Base-by-base conservation (phyloP, 2,113 vertebrate species). In the Odocoileus hemionus region DNA sequence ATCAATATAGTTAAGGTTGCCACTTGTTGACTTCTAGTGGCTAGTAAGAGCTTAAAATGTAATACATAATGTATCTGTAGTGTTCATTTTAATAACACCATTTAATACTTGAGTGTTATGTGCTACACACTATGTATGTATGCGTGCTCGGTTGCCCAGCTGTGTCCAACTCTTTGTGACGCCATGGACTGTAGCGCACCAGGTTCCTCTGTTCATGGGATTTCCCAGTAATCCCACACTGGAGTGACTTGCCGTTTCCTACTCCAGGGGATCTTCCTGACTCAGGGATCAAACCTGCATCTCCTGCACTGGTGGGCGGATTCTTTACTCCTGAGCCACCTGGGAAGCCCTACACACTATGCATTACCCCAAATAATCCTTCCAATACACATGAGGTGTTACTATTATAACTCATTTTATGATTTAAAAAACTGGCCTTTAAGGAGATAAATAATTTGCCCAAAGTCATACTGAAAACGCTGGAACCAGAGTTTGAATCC, bases 1-100 rank as follows among this genome's bases (percentile, higher is more conserved):
- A 80, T 90, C 55, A 83, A 84, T 16, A 74, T 54, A 90, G 60
- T 33, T 74, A 64, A 78, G 36, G 43, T 19, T 95, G 58, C 3
- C 13, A 91, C 54, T 80, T 93, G 50, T 55, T 85, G 70, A 78
- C 11, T 86, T 86, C 50, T 84, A 64, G 60, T 76, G 60, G 76
- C 5, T 57, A 84, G 67, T 11, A 95, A 95, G 96, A 93, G 47
- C 25, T 95, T 92, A 95, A 86, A 78, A 70, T 76, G 11, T 82
- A 76, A 78, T 84, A 50, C 0, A 86, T 3, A 47, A 94, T 47
- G 2, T 86, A 80, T 79, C 43, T 90, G 0, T 50, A 12, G 3
- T 89, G 5, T 85, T 90, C 43, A 85, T 74, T 95, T 84, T 94
- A 89, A 93, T 82, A 89, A 58, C 28, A 94, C 19, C 61, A 83